Evolutionary conservation across 2,113 vertebrate genomes (phyloP), one percentile per base, ranked within the genome.

Genomic region (Coreoperca whiteheadi): DNA sequence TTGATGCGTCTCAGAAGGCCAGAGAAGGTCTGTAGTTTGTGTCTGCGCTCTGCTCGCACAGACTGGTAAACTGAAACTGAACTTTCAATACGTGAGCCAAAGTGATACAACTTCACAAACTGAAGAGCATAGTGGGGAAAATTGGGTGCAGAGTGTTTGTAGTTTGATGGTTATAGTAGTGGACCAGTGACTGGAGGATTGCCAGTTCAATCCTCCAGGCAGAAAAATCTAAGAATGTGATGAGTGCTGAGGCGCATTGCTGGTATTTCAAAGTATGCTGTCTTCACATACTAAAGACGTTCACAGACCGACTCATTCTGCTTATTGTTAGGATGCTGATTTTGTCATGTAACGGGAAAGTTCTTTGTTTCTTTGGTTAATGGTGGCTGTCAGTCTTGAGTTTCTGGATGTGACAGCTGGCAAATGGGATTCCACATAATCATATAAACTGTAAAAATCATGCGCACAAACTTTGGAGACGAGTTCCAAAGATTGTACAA

Each of bases 111-210:
- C 57, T 83, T 71, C 25, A 82, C 67, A 81, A 75, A 83, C 67
- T 57, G 53, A 86, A 66, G 61, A 88, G 74, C 79, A 50, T 30
- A 48, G 50, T 63, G 79, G 72, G 59, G 54, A 48, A 87, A 77
- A 91, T 68, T 79, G 69, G 71, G 64, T 79, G 73, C 76, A 66
- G 50, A 59, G 80, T 39, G 67, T 74, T 89, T 83, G 78, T 56
- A 72, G 82, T 82, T 88, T 90, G 87, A 90, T 77, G 89, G 37
- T 88, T 84, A 91, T 63, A 82, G 54, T 70, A 83, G 73, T 68
- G 74, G 88, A 90, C 86, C 79, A 67, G 68, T 68, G 57, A 82
- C 74, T 87, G 86, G 81, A 83, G 68, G 43, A 63, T 65, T 83
- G 85, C 79, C 79, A 86, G 76, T 79, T 87, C 64, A 87, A 79